Percentiles rank a stretch among this genome's conserved stretches.
Evolutionary conservation across 2,113 vertebrate genomes (phyloP).

Genomic region (Pelecanoides urinatrix): DNA sequence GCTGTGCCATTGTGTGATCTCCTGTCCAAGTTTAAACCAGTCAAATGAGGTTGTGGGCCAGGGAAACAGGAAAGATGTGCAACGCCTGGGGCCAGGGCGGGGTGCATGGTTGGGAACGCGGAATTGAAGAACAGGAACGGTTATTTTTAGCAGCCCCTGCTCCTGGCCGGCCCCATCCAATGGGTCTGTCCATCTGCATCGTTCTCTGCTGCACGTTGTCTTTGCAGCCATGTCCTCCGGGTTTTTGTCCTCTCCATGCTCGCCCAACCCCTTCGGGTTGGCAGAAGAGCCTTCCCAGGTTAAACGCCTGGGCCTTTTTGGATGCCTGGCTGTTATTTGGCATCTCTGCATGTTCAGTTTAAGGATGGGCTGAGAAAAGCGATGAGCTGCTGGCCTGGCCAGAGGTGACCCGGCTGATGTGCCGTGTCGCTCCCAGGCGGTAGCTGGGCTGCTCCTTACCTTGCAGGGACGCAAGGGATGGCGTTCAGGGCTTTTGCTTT

Average conservation of each 20-base stretch:
- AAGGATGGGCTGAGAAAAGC: background rate
- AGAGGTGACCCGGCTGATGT: background rate
- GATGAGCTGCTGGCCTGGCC: background rate
- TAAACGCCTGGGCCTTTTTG: no score
- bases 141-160: background rate
- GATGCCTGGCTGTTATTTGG: background rate
- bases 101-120: fast-evolving
- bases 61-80: background rate
- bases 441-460: background rate
- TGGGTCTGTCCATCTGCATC: background rate
- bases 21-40: background rate
- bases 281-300: background rate
- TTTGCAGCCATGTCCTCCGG: background rate
- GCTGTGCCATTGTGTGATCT: background rate
- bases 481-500: background rate
- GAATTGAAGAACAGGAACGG: background rate
- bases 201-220: fast-evolving
- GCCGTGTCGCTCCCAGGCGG: background rate
- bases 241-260: fast-evolving
- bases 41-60: background rate
- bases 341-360: background rate
- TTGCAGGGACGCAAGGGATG: background rate
- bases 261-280: background rate
- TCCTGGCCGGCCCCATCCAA: background rate
- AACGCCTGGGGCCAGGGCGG: background rate